Base-by-base conservation (phyloP, 2,797 vertebrate genomes). In the Parotocinclus haroldoi region DNA sequence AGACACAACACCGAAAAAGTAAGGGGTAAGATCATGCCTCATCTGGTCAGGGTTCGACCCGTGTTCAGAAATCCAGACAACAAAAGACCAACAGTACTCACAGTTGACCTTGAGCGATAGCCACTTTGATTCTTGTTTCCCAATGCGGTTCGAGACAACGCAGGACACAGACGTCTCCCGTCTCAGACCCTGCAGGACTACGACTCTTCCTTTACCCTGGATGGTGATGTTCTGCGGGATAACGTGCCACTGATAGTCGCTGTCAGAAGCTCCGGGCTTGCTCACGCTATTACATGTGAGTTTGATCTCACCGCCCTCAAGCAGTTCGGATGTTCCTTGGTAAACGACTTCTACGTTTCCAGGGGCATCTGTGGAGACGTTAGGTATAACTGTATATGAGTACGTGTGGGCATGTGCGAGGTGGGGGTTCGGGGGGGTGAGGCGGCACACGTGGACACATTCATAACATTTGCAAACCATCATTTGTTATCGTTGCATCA, bases 351-450 rank as follows among this genome's bases (percentile, higher is more conserved):
- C 72, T 18, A 77, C 63, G 12, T 69, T 53, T 7, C 12, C 10
- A 1, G 77, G 77, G 9, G 60, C 66, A 52, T 72, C 77, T 79
- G 63, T 68, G 37, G 7, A 63, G 16, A 62, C 45, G 6, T 12
- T 1, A 17, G 36, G 10, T n/a, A n/a, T n/a, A n/a, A 5, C 10
- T 10, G 10, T 10, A 36, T 16, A 17, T n/a, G 1, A 18, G 16
- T n/a, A n/a, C n/a, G n/a, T n/a, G n/a, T n/a, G n/a, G n/a, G n/a
- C n/a, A n/a, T n/a, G n/a, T n/a, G n/a, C n/a, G n/a, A n/a, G n/a
- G n/a, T n/a, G n/a, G n/a, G n/a, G n/a, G n/a, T n/a, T n/a, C n/a
- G n/a, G n/a, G n/a, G n/a, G n/a, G n/a, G n/a, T n/a, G n/a, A n/a
- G n/a, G n/a, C n/a, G n/a, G n/a, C n/a, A n/a, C n/a, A n/a, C n/a